Evolutionary conservation across 2,797 vertebrate species (phyloP), one percentile per base, ranked within the genome.

Genomic region (Sebastes dallii): DNA sequence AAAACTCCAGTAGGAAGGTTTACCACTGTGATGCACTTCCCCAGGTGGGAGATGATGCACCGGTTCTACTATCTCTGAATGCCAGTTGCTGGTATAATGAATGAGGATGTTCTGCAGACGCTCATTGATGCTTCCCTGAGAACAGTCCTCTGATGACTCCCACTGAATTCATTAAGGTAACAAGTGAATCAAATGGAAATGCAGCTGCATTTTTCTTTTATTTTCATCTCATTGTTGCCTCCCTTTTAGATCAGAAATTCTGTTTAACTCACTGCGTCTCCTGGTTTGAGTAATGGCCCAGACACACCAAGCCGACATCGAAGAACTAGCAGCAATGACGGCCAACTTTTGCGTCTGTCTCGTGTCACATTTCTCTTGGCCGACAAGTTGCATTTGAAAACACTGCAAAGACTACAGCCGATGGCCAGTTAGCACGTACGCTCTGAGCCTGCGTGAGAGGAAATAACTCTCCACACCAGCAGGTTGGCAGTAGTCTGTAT

Each of bases 21-120:
- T 59, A 58, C 32, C 36, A 65, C 59, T 12, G 27, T 20, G 59
- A 70, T 76, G 42, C 65, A 42, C 18, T 68, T 80, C 66, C 50
- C 29, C 74, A 66, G 66, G 74, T 89, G 70, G 59, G 86, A 81
- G 73, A 82, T 75, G 72, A 67, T 8, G 4, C 24, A 46, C 20
- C 4, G 4, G n/a, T 69, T 87, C 30, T 39, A 73, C 68, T 55
- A 54, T 81, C 65, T 27, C 30, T 55, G 22, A 67, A 75, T 78
- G 65, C 76, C 79, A 89, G 84, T 89, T 84, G 72, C 75, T 68
- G 36, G 46, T 68, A 66, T 80, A 88, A 86, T 92, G 79, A 92
- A 92, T 84, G n/a, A 78, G 60, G 62, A 87, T 71, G 72, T 80
- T 84, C 88, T 78, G 71, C 71, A 80, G 66, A 80, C 60, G 24